Conservation (phyloP, 2,797 vertebrate species). For the Sebastiscus albofasciatus region DNA sequence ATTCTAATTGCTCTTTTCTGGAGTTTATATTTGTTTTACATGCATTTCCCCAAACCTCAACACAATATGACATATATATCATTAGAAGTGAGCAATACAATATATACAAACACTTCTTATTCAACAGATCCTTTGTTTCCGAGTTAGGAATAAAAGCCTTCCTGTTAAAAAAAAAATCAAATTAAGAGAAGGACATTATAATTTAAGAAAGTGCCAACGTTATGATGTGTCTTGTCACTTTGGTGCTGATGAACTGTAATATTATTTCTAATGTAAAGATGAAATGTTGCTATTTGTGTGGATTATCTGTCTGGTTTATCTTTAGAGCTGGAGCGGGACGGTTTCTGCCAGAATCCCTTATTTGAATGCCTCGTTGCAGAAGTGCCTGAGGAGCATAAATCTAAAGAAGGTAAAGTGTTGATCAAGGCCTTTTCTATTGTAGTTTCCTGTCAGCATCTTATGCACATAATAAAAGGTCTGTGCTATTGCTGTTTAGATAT, state of each 20-base stretch:
- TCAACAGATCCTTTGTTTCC: no score
- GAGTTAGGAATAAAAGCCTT: no score
- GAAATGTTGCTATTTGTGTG: background rate
- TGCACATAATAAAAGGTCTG: background rate
- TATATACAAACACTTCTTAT: no score
- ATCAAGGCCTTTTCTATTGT: background rate
- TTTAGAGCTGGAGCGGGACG: conserved; percentile 83
- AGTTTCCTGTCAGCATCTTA: background rate
- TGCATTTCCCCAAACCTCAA: no score
- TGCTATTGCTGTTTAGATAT: background rate
- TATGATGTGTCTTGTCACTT: background rate
- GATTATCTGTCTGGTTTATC: background rate
- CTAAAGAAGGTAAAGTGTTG: conserved; percentile 74
- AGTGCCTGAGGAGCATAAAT: conserved; percentile 71
- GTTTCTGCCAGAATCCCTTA: conserved; percentile 84
- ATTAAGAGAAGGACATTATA: no score
- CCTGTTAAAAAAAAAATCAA: no score
- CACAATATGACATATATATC: no score
- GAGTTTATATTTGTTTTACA: no score
- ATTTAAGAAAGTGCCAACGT: no score
- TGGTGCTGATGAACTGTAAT: background rate
- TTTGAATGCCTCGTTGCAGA: conserved; percentile 87
- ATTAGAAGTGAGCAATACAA: no score
- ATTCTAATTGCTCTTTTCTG: no score
- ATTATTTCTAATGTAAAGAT: background rate